Percentiles rank a stretch among this genome's conserved stretches.
Conservation (phyloP, 1,140 invertebrate species). For the Sesamia nonagrioides region DNA sequence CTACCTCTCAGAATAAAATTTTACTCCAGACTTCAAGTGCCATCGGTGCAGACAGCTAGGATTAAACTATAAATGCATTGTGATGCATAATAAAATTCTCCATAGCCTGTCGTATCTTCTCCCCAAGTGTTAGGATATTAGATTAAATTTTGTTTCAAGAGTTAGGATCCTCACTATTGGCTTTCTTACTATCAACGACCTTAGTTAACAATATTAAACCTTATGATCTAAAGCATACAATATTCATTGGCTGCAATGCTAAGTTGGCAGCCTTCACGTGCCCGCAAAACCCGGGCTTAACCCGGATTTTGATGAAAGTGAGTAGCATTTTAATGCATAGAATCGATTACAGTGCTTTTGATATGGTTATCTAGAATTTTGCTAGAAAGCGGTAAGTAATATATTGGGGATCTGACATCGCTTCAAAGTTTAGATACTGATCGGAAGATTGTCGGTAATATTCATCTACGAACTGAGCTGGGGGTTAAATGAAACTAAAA, state of each 20-base stretch:
- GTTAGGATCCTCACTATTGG: constrained; percentile 44
- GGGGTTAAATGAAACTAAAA: not conserved
- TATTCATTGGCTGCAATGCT: not conserved
- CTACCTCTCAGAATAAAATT: too few relatives aligned
- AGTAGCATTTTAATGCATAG: constrained; percentile 46
- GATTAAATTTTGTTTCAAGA: constrained; percentile 48
- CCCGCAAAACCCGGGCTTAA: constrained; percentile 30
- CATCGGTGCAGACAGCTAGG: not conserved
- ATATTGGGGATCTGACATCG: not conserved
- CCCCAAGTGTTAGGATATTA: constrained; percentile 42
- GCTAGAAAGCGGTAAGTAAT: constrained; percentile 21
- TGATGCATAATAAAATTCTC: constrained; percentile 12
- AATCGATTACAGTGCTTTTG: constrained; percentile 39
- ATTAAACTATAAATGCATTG: not conserved
- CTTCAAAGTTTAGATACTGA: not conserved
- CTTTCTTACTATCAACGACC: not conserved
- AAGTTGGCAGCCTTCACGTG: constrained; percentile 27
- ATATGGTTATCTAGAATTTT: constrained; percentile 23
- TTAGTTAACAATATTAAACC: constrained; percentile 8
- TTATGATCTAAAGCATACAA: not conserved
- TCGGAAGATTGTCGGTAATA: not conserved
- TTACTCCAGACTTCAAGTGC: too few relatives aligned
- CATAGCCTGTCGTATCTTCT: constrained; percentile 22
- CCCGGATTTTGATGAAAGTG: constrained; percentile 44
- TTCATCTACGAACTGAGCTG: not conserved